phyloP scores from a whole-genome alignment of 2,888 invertebrate species.

The Ennomos quercinarius region DNA sequence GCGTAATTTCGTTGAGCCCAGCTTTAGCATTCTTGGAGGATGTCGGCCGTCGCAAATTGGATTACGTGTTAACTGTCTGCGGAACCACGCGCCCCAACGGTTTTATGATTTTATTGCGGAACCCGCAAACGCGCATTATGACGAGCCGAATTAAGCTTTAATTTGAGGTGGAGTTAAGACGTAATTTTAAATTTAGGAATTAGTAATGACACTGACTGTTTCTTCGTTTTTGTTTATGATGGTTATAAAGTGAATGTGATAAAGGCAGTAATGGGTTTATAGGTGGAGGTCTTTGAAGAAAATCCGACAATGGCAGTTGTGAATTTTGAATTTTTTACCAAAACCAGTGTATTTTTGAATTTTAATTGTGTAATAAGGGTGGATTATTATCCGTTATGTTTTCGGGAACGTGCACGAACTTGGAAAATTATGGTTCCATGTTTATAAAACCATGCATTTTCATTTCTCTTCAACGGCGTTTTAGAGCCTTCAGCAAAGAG shows the following conservation, averaged over 20 bases:
- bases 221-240: conserved; percentile 18
- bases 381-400: too few relatives aligned
- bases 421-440: too few relatives aligned
- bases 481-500: too few relatives aligned
- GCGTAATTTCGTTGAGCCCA: conserved; percentile 69
- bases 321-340: too few relatives aligned
- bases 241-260: not conserved
- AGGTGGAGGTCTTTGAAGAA: too few relatives aligned
- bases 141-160: conserved; percentile 56
- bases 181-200: conserved; percentile 33
- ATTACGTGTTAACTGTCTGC: conserved; percentile 76
- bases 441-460: too few relatives aligned
- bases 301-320: too few relatives aligned
- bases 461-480: too few relatives aligned
- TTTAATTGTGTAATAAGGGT: too few relatives aligned
- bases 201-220: conserved; percentile 13
- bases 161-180: conserved; percentile 31
- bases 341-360: too few relatives aligned
- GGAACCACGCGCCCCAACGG: conserved; percentile 57
- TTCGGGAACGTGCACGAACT: too few relatives aligned
- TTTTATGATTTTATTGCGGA: conserved; percentile 79
- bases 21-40: conserved; percentile 72
- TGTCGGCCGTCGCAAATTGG: conserved; percentile 74
- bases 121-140: conserved; percentile 66
- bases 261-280: too few relatives aligned